Evolutionary conservation across 1,140 invertebrate genomes (phyloP).

Genomic region (Fopius arisanus): DNA sequence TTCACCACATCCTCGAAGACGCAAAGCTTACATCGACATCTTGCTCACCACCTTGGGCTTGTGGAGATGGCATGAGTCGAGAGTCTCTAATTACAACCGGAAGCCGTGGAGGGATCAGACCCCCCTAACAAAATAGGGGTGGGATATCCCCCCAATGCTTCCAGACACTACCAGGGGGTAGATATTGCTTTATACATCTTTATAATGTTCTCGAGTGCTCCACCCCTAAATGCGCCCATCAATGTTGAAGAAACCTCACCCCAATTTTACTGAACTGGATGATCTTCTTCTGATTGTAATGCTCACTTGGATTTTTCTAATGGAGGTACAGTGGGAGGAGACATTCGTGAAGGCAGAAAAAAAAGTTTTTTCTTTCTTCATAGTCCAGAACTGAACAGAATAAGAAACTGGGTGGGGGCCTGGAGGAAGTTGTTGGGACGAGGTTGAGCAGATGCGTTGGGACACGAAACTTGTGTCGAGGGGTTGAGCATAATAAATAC

Average conservation of each 20-base stretch:
- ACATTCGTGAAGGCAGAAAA: neutral
- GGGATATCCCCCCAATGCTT: constrained; percentile 27
- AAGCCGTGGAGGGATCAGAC: constrained; percentile 35
- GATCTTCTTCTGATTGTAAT: constrained; percentile 21
- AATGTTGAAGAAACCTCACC: constrained; percentile 50
- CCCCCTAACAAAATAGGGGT: constrained; percentile 16
- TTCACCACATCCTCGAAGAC: constrained; percentile 4
- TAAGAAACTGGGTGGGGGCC: neutral
- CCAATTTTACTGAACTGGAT: constrained; percentile 37
- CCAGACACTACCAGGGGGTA: constrained; percentile 8
- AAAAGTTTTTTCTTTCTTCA: neutral
- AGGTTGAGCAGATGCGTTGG: constrained; percentile 22
- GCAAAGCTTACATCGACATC: neutral
- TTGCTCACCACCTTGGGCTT: neutral
- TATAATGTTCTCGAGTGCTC: constrained; percentile 50
- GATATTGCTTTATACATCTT: constrained; percentile 34
- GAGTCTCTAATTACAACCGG: constrained; percentile 56
- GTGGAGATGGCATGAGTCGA: constrained; percentile 1
- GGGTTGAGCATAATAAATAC: constrained; percentile 19
- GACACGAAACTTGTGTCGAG: constrained; percentile 16
- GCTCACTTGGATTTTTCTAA: constrained; percentile 17
- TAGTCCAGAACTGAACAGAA: neutral
- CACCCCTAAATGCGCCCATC: constrained; percentile 47
- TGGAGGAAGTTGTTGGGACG: constrained; percentile 8
- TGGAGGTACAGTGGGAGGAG: constrained; percentile 11